These are phyloP conservation scores for Crotophaga sulcirostris DNA, from an alignment of 2,113 vertebrate genomes.

Conservation along the genomic window DNA sequence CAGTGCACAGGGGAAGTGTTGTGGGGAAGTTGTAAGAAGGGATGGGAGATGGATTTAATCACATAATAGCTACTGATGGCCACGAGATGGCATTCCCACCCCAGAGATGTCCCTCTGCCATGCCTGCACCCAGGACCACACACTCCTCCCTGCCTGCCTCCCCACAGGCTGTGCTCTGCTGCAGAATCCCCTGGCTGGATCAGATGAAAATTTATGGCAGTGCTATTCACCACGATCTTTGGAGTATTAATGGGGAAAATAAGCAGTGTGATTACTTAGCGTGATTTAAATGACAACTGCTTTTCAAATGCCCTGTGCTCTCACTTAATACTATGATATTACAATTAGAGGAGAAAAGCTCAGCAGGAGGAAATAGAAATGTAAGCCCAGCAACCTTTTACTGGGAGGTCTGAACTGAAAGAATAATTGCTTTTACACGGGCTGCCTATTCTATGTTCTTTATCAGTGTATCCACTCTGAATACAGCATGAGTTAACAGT, in stretches of 20 bases:
- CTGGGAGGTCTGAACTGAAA: not conserved
- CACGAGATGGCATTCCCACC: slow-evolving; percentile 73
- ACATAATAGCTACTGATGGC: slow-evolving; percentile 5
- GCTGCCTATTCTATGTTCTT: not conserved
- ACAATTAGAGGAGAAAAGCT: not conserved
- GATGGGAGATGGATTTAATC: not conserved
- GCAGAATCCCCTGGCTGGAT: not conserved
- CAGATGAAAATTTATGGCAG: not conserved
- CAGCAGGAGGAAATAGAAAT: not conserved
- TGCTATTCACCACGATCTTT: not conserved
- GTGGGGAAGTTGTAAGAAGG: not conserved
- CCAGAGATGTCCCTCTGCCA: slow-evolving; percentile 25
- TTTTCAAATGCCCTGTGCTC: not conserved
- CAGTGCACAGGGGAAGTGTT: not conserved
- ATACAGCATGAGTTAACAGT: not conserved
- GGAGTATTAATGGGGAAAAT: not conserved
- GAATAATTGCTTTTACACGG: not conserved
- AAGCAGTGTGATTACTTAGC: not conserved
- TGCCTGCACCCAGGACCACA: not conserved
- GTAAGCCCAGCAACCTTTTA: not conserved
- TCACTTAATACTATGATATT: not conserved
- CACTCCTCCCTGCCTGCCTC: not conserved
- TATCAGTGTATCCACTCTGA: not conserved
- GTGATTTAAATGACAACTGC: not conserved
- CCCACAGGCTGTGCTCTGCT: not conserved